Percentiles rank a stretch among this genome's conserved stretches.
These are phyloP conservation scores for Polymixis flavicincta DNA, from an alignment of 2,888 invertebrate genomes.

Conservation along the genomic window DNA sequence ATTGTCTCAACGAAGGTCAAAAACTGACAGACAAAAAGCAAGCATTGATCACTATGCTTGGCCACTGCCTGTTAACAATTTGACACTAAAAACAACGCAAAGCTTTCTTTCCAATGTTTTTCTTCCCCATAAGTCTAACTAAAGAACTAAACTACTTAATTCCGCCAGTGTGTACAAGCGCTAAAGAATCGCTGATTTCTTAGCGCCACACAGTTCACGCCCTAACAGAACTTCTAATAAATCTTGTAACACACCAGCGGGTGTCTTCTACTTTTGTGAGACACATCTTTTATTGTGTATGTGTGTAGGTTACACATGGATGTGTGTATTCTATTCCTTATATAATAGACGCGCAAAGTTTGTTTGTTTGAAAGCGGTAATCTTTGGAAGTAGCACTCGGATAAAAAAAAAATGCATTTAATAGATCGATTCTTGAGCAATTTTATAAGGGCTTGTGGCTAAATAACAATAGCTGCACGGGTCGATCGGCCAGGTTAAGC, in stretches of 20 bases:
- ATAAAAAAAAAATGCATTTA: no score
- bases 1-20: neutral
- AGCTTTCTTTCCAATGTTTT: neutral
- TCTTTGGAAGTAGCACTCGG: no score
- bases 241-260: constrained; percentile 47
- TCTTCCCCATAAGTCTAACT: neutral
- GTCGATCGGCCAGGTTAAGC: no score
- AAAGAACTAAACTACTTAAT: neutral
- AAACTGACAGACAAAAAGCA: neutral
- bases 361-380: no score
- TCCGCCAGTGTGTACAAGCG: neutral
- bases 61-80: neutral
- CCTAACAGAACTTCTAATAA: constrained; percentile 56
- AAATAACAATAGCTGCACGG: no score
- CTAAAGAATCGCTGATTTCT: constrained; percentile 26
- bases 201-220: constrained; percentile 38
- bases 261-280: constrained; percentile 27
- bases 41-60: neutral
- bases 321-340: neutral
- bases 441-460: no score
- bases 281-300: constrained; percentile 21
- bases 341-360: neutral
- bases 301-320: constrained; percentile 1
- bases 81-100: neutral
- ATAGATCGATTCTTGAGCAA: no score